Evolutionary conservation across 2,888 invertebrate species (phyloP), one percentile per base, ranked within the genome.

Genomic region (Temnothorax unifasciatus): DNA sequence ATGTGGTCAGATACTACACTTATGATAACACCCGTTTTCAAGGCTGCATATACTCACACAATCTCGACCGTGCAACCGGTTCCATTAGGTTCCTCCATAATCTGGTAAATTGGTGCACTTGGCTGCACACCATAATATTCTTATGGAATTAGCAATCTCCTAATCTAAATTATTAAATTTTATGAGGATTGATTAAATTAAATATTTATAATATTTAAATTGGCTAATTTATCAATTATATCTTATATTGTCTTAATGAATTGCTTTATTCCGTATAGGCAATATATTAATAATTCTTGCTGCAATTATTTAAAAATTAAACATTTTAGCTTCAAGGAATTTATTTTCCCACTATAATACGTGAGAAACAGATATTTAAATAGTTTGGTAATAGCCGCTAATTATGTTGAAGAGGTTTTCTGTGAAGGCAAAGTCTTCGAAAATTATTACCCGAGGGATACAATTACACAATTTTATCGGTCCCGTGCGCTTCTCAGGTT

Each of bases 61-160:
- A 82, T 84, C 88, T 50, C 9, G 86, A 83, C 82, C 76, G 87
- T 85, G 84, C 89, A 92, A 93, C 92, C 92, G 91, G 92, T 92
- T 92, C 71, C 85, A 87, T 88, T 74, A 82, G 61, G 71, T 83
- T 82, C 66, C 73, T 69, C 69, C 38, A 86, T 85, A 83, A 85
- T 75, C 61, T 34, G 13, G 54, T 73, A 59, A 79, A 86, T 83
- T 66, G 29, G 25, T 79, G 4, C 18, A 64, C 34, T 52, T 52
- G n/a, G 15, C 8, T 59, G 29, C 4, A 47, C 59, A 59, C 11
- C 57, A 79, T 59, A 21, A 1, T 69, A 34, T 44, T 61, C 13
- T 38, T 29, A n/a, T 38, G 50, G n/a, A 81, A 73, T 73, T 18
- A 61, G 9, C 38, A 41, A n/a, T 71, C 47, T 71, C 11, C 15